Conservation (phyloP, 2,113 vertebrate species). For the Actenoides lindsayi region DNA sequence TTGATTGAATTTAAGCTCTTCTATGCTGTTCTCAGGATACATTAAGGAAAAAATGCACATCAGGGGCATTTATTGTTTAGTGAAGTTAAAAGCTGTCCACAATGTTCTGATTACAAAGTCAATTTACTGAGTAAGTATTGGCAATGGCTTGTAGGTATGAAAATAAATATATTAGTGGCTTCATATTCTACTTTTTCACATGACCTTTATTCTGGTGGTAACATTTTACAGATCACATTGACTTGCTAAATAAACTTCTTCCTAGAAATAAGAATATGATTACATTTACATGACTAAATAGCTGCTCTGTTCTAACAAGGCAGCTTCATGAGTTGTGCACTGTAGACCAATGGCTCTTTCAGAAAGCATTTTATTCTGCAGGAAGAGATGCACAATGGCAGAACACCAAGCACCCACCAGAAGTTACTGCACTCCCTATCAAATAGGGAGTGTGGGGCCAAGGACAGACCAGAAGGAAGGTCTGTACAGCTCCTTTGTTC, state of each 20-base stretch:
- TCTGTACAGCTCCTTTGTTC: neutral
- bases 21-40: neutral
- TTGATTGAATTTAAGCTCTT: neutral
- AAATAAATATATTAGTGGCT: neutral
- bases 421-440: neutral
- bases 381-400: neutral
- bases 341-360: neutral
- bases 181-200: neutral
- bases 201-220: neutral
- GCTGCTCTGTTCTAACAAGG: neutral
- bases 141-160: neutral
- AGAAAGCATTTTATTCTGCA: neutral
- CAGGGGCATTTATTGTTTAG: neutral
- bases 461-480: neutral
- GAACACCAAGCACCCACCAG: neutral
- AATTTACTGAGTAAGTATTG: neutral
- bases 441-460: neutral
- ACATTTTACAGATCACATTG: neutral
- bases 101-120: neutral
- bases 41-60: neutral
- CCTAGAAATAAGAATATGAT: neutral
- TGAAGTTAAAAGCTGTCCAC: neutral
- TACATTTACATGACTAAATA: neutral
- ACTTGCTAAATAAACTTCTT: neutral
- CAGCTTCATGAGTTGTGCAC: neutral